Evolutionary conservation across 2,113 vertebrate species (phyloP).

Genomic region (Mus pahari): DNA sequence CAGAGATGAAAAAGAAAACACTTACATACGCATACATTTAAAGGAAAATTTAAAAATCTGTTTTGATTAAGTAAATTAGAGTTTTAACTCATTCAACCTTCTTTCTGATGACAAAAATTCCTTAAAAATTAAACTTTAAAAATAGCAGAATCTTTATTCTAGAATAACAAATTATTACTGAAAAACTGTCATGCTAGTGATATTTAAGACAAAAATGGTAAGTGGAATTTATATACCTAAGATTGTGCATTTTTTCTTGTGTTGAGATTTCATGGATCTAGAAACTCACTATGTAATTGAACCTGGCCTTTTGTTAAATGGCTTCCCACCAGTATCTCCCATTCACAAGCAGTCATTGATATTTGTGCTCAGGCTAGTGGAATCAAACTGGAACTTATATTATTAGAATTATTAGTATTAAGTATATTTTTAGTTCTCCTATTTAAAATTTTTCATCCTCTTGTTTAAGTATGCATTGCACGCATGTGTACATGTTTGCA

Average conservation of each 20-base stretch:
- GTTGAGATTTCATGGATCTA: neutral
- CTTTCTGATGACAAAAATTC: constrained; percentile 77
- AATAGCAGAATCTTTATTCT: constrained; percentile 80
- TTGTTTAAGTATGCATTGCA: neutral
- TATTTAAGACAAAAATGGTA: neutral
- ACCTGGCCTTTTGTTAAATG: neutral
- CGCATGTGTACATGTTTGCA: neutral
- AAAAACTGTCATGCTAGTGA: neutral
- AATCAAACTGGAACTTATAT: neutral
- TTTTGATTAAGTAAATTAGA: constrained; percentile 76
- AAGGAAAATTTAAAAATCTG: neutral
- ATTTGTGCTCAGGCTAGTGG: neutral
- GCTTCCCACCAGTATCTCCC: neutral
- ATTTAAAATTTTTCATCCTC: neutral
- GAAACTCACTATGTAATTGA: neutral
- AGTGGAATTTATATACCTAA: neutral
- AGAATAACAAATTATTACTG: constrained; percentile 30
- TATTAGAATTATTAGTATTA: neutral
- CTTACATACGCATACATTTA: neutral
- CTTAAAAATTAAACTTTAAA: constrained; percentile 78
- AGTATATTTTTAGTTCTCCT: neutral
- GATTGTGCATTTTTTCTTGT: neutral
- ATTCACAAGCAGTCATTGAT: neutral
- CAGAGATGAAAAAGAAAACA: neutral
- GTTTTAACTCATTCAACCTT: constrained; percentile 80